Evolutionary conservation across 2,113 vertebrate species (phyloP).

Genomic region (zebrafish (Danio rerio)): DNA sequence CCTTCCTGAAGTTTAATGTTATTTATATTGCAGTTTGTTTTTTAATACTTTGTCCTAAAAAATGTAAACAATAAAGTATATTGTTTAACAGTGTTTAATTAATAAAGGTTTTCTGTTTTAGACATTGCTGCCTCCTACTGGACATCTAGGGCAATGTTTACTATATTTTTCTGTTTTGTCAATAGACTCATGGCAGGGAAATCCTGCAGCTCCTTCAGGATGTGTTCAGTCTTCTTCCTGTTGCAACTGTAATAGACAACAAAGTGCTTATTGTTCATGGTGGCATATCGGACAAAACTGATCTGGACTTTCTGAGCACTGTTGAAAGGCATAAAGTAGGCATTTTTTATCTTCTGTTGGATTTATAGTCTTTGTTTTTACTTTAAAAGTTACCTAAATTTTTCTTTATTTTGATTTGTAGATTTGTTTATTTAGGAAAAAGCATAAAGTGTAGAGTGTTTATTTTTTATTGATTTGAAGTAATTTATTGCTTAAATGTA

Average conservation of each 20-base stretch:
- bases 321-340: constrained; percentile 87
- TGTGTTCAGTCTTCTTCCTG: constrained; percentile 89
- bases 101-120: not conserved
- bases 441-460: no score
- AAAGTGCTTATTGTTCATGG: constrained; percentile 93
- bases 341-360: not conserved
- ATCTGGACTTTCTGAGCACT: constrained; percentile 83
- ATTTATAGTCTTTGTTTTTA: no score
- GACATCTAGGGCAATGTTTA: not conserved
- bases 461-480: no score
- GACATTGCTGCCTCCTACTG: constrained; percentile 29
- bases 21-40: no score
- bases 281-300: constrained; percentile 91
- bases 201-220: constrained; percentile 88
- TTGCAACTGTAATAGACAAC: constrained; percentile 89
- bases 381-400: no score
- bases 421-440: no score
- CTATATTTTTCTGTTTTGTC: constrained; percentile 38
- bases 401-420: no score
- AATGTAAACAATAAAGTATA: not conserved
- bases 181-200: constrained; percentile 81
- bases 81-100: not conserved
- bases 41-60: no score
- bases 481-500: no score
- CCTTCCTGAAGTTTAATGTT: no score